These are phyloP conservation scores for Chironomus tentans DNA, from an alignment of 2,888 invertebrate species.

Conservation along the genomic window DNA sequence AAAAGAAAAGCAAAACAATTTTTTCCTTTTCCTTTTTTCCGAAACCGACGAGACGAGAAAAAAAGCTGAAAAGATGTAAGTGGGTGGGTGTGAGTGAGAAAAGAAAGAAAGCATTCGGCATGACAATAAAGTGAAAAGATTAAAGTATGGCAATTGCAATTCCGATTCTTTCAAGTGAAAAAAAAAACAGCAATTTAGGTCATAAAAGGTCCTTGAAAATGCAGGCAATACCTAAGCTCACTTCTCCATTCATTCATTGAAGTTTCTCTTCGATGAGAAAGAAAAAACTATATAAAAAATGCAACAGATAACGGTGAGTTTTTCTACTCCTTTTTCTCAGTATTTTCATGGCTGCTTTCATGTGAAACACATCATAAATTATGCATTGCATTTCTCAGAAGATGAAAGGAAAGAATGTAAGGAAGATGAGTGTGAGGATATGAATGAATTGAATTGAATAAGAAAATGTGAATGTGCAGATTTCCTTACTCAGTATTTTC, in stretches of 20 bases:
- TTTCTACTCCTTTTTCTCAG: neutral
- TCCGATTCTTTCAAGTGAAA: neutral
- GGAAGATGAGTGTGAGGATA: neutral
- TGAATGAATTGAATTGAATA: neutral
- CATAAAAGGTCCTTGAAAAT: neutral
- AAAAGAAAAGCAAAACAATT: no score
- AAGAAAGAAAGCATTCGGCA: no score
- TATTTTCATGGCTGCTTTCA: neutral
- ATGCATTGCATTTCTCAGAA: neutral
- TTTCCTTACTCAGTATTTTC: neutral
- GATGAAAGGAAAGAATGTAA: neutral
- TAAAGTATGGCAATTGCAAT: neutral
- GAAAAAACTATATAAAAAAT: neutral
- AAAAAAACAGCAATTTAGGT: neutral
- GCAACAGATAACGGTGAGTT: neutral
- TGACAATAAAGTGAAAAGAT: neutral
- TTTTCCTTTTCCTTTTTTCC: no score
- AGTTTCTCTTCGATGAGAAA: neutral
- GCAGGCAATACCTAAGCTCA: neutral
- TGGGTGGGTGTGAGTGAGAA: no score
- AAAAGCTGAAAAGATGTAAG: no score
- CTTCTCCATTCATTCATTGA: slow-evolving; percentile 1
- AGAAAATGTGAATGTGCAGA: neutral
- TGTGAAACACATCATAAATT: neutral
- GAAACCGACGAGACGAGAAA: no score